Percentiles rank a stretch among this genome's conserved stretches.
These are phyloP conservation scores for Calameuta idolon DNA, from an alignment of 2,888 invertebrate species.

Conservation along the genomic window DNA sequence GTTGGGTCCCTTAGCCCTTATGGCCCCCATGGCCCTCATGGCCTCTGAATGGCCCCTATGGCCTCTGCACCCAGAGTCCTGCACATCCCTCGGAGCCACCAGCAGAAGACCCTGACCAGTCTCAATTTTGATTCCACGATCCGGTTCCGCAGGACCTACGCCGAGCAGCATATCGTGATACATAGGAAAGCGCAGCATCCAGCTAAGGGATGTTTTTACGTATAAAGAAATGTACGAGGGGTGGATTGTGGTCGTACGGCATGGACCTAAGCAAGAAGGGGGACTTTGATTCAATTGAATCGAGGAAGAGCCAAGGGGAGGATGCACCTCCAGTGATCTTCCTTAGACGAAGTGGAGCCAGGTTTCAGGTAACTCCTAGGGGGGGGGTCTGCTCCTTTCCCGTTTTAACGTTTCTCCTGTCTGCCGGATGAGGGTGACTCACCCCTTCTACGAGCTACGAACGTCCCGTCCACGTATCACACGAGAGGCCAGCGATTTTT, in stretches of 20 bases:
- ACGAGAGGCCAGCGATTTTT: not conserved
- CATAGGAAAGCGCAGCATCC: not conserved
- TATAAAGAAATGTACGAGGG: not conserved
- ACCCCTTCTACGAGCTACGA: not conserved
- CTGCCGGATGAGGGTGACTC: not conserved
- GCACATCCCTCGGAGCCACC: constrained; percentile 16
- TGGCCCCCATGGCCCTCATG: not conserved
- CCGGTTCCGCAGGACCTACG: constrained; percentile 37
- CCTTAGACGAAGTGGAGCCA: not conserved
- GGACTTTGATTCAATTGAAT: not conserved
- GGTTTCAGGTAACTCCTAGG: not conserved
- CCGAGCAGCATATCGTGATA: not conserved
- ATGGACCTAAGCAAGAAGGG: not conserved
- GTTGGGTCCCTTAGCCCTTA: constrained; percentile 28
- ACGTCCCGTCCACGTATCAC: not conserved
- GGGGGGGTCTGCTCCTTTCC: not conserved
- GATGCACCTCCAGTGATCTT: not conserved
- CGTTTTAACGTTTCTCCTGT: not conserved
- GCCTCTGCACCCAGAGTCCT: constrained; percentile 30
- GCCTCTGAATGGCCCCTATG: constrained; percentile 16
- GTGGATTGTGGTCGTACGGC: not conserved
- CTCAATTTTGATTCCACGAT: constrained; percentile 57
- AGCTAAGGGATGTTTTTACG: not conserved
- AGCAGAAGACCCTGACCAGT: constrained; percentile 59
- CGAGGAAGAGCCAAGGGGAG: not conserved